Evolutionary conservation across 2,797 vertebrate genomes (phyloP), one percentile per base, ranked within the genome.

Genomic region (Hemibagrus guttatus): DNA sequence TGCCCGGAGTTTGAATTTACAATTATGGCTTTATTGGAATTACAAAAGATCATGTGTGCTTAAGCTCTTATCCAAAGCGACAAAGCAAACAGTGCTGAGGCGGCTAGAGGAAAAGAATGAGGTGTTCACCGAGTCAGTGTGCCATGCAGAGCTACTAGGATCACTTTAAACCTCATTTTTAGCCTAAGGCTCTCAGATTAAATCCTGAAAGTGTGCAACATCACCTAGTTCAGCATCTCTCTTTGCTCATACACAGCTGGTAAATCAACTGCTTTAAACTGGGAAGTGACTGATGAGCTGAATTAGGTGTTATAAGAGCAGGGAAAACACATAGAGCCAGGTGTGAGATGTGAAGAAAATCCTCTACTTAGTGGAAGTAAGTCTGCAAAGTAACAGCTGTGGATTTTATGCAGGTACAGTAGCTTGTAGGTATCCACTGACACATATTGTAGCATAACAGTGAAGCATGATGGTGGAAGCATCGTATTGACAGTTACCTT

Each of bases 1-100:
- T 91, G 91, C 85, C 87, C 88, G 90, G 89, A 91, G 91, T 91
- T 72, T 92, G 90, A 92, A 92, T 92, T 90, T 91, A 89, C 87
- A 92, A 88, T 91, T 81, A 85, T 72, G 84, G 75, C 85, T 92
- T 93, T 89, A 91, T 91, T 90, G 81, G 89, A 91, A 86, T 89
- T 92, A 87, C 71, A 87, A 87, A 90, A 87, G 86, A 58, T 86
- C 85, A 39, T 92, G 91, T 93, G 91, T 93, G 93, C 91, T 92
- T 90, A 92, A 91, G 90, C 89, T 92, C 88, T 92, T 81, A 90
- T 75, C 88, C 85, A 83, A 86, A 89, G 89, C 42, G 54, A 90
- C 84, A 84, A 83, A 76, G 89, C 90, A 94, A 93, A 93, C 92
- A 92, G 81, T 86, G 69, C 79, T 69, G 87, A 91, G 85, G 84